Evolutionary conservation across 92 coral and sea anemone genomes (phyloP).

Genomic region (Ricordea florida): DNA sequence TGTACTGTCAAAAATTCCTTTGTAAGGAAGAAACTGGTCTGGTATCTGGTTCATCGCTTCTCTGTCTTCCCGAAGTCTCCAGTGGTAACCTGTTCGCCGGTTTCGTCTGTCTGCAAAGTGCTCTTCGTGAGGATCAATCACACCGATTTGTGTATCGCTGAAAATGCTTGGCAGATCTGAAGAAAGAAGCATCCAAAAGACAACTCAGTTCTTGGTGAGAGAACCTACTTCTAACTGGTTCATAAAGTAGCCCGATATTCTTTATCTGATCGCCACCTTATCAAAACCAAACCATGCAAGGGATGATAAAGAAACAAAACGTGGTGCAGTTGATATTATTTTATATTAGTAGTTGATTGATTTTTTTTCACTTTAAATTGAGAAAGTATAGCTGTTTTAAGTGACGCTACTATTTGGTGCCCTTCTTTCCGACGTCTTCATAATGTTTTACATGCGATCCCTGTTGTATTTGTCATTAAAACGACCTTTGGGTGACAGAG

Average conservation of each 20-base stretch:
- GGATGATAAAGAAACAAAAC: too few relatives aligned
- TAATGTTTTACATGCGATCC: too few relatives aligned
- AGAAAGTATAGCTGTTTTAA: too few relatives aligned
- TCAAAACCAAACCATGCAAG: too few relatives aligned
- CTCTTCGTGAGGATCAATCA: slow-evolving; percentile 54
- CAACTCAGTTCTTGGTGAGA: neutral
- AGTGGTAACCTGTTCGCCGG: slow-evolving; percentile 44
- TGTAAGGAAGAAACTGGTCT: slow-evolving; percentile 74
- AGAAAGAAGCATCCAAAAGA: neutral
- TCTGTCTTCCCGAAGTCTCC: slow-evolving; percentile 4
- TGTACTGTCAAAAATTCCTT: slow-evolving; percentile 58
- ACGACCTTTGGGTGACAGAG: too few relatives aligned
- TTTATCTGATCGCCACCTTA: too few relatives aligned
- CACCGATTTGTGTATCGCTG: slow-evolving; percentile 36
- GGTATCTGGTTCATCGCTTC: neutral
- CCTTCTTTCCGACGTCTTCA: too few relatives aligned
- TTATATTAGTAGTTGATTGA: too few relatives aligned
- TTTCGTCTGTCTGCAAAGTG: slow-evolving; percentile 4
- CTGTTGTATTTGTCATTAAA: too few relatives aligned
- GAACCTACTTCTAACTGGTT: neutral
- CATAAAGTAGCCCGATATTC: neutral
- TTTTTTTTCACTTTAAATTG: too few relatives aligned
- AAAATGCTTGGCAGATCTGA: slow-evolving; percentile 61
- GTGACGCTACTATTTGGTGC: too few relatives aligned
- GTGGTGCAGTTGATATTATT: too few relatives aligned